Base-by-base conservation (phyloP, 2,888 invertebrate genomes). In the Eupithecia inturbata region DNA sequence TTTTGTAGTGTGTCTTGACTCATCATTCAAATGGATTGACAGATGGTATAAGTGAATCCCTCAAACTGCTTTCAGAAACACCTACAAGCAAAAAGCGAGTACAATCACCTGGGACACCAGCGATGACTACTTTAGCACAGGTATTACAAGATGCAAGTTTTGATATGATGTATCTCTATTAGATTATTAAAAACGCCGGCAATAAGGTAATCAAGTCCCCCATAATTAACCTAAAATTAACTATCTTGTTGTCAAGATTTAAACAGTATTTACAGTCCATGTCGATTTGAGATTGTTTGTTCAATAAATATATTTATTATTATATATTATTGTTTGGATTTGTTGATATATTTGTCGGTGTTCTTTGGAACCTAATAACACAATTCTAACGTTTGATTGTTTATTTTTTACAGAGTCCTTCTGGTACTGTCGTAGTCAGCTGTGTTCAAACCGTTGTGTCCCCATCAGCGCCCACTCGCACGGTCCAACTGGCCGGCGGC, bases 401-500 rank as follows among this genome's bases (percentile, higher is more conserved):
- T n/a, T n/a, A n/a, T n/a, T n/a, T n/a, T n/a, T n/a, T n/a, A n/a
- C 86, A 92, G 92, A 89, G 83, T 57, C 79, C 89, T 4, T 86
- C 81, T 36, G 84, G 79, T 16, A 87, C 91, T 7, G 83, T 87
- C 3, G 88, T 91, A 0, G 91, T 89, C 0, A 89, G 88, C 83
- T 90, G 89, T 60, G 84, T 83, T 22, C 82, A 88, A 0, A 86
- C 88, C 0, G 85, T 77, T 0, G 88, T 88, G 67, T 84, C 89
- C 63, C 82, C 90, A 26, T 80, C 91, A 0, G 78, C 83, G 66
- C 81, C 85, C 22, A 89, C 90, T 22, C 88, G 90, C 57, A 92
- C 89, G 6, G 92, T 91, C 22, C 94, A 90, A 77, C 80, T 93
- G 60, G 90, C 91, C 3, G 91, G 90, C 74, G 93, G 90, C 1